Conservation (phyloP, 2,888 invertebrate genomes). For the Himalopsyche japonica region DNA sequence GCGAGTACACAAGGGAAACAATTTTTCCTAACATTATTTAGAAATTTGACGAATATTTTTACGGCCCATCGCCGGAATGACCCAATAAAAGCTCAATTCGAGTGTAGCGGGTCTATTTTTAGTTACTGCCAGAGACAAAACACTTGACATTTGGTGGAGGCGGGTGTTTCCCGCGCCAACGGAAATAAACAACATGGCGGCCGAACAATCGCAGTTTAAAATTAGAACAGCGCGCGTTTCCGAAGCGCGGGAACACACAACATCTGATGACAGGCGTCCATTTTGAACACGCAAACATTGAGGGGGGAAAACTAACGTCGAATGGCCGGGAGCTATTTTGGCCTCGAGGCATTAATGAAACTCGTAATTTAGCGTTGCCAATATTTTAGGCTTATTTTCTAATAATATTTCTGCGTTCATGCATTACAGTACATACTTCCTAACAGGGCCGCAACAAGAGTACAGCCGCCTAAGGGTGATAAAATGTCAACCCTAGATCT, state of each 20-base stretch:
- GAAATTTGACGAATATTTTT: background rate
- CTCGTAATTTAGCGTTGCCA: background rate
- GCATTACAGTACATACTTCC: background rate
- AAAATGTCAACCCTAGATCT: no score
- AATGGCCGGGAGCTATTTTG: background rate
- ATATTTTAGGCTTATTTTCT: background rate
- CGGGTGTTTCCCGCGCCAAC: slow-evolving; percentile 27
- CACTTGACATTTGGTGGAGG: slow-evolving; percentile 35
- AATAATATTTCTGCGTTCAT: background rate
- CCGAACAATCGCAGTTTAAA: slow-evolving; percentile 7
- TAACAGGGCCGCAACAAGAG: no score
- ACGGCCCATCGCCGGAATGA: slow-evolving; percentile 16
- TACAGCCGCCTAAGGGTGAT: no score
- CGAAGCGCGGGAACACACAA: slow-evolving; percentile 13
- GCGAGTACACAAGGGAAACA: background rate
- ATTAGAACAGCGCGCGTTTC: background rate
- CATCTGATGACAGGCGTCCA: background rate
- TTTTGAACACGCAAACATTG: background rate
- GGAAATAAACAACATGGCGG: slow-evolving; percentile 30
- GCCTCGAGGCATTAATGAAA: background rate
- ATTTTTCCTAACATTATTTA: background rate
- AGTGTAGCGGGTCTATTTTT: slow-evolving; percentile 17
- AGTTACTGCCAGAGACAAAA: slow-evolving; percentile 31
- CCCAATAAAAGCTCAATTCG: slow-evolving; percentile 30
- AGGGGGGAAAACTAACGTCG: background rate